Evolutionary conservation across 2,113 vertebrate genomes (phyloP), one percentile per base, ranked within the genome.

Genomic region (Silurus meridionalis): DNA sequence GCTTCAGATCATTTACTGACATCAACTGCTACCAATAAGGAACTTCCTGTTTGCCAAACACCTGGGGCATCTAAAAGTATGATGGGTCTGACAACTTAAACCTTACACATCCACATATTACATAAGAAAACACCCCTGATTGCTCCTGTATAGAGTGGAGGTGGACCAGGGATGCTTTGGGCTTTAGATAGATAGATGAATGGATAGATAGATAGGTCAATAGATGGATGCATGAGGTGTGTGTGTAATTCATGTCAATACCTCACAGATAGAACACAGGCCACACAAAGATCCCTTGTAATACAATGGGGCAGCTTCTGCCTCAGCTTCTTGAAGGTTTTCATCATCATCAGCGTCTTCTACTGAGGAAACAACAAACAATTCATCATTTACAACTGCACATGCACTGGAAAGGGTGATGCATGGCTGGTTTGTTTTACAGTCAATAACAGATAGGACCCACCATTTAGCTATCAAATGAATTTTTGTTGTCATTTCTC

Each of bases 211-310:
- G 28, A 37, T 37, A 37, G 28, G 28, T 37, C 28, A 2, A 37
- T 37, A 37, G 28, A 37, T 37, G 28, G 37, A 37, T 37, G 37
- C 37, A 37, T 37, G 37, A 37, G 37, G 37, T 37, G 2, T 23
- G 37, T 37, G 57, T 64, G 63, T 23, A 6, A 25, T 37, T 66
- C 9, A 46, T 82, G 74, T 19, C 10, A 23, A 14, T 95, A 97
- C 97, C 92, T 96, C 91, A 90, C 97, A 97, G 91, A 97, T 94
- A 86, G 95, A 85, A 84, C 97, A 97, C 85, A 97, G 92, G 3
- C 93, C 92, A 72, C 97, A 97, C 86, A 97, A 74, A 3, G 96
- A 97, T 79, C 95, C 96, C 0, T 93, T 91, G 67, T 92, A 95
- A 91, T 96, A 97, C 9, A 93, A 89, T 7, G 86, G 88, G 0